phyloP scores from a whole-genome alignment of 2,113 vertebrate genomes.

The Erinaceus europaeus region DNA sequence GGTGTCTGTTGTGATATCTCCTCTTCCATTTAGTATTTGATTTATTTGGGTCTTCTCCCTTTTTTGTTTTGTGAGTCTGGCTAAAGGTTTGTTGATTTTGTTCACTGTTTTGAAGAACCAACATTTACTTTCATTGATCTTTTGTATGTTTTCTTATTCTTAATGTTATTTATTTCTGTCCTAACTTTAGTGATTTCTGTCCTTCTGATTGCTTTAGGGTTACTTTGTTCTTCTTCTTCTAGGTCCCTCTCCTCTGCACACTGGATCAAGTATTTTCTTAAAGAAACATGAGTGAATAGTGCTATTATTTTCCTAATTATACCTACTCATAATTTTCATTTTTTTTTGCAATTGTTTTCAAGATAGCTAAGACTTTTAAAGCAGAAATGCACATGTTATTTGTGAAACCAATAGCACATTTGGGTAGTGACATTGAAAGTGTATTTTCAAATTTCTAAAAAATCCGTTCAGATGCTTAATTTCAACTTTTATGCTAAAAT shows the following conservation, averaged over 20 bases:
- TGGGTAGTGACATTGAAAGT: background rate
- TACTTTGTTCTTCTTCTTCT: no score
- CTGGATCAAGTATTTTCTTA: constrained; percentile 9
- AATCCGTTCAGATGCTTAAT: background rate
- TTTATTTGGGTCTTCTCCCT: no score
- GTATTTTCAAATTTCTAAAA: background rate
- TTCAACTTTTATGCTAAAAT: constrained; percentile 7
- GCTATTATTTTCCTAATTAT: background rate
- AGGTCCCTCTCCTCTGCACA: background rate
- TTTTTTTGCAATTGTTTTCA: constrained; percentile 1
- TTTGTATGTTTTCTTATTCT: no score
- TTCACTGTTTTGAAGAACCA: no score
- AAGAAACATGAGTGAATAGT: background rate
- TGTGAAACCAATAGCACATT: background rate
- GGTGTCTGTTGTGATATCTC: no score
- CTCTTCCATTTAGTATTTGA: no score
- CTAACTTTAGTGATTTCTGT: no score
- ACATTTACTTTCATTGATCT: no score
- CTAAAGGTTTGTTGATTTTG: no score
- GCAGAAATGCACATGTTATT: background rate
- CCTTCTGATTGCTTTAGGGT: no score
- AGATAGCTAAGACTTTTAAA: background rate
- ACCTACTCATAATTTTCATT: background rate
- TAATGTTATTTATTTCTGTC: no score
- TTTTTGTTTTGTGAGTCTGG: no score